These are phyloP conservation scores for Embidobia sp. DNA, from an alignment of 2,888 invertebrate species.

Conservation along the genomic window DNA sequence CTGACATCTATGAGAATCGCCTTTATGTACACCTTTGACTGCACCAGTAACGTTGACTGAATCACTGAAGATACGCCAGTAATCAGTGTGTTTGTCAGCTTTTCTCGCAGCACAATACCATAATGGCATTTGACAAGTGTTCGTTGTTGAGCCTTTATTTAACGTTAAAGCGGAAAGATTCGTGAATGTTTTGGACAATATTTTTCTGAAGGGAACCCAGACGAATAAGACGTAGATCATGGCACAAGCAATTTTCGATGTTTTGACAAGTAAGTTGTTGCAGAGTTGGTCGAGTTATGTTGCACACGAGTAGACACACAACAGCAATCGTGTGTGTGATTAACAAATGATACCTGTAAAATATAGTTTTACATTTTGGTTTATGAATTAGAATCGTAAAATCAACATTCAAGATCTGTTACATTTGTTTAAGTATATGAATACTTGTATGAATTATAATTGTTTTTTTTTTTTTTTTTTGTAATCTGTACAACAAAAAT, in stretches of 20 bases:
- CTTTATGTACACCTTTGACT: slow-evolving; percentile 4
- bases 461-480: too few relatives aligned
- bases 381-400: too few relatives aligned
- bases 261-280: slow-evolving; percentile 75
- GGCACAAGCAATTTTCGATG: slow-evolving; percentile 79
- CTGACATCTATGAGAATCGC: slow-evolving; percentile 4
- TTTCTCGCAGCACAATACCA: slow-evolving; percentile 62
- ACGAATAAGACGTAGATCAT: slow-evolving; percentile 65
- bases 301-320: too few relatives aligned
- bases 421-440: too few relatives aligned
- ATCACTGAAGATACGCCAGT: slow-evolving; percentile 1
- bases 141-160: slow-evolving; percentile 61
- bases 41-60: too few relatives aligned
- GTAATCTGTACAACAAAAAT: too few relatives aligned
- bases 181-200: slow-evolving; percentile 37
- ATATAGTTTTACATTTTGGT: too few relatives aligned
- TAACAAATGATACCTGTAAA: not conserved
- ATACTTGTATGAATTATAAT: too few relatives aligned
- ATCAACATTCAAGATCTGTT: too few relatives aligned
- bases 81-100: slow-evolving; percentile 23
- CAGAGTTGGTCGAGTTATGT: too few relatives aligned
- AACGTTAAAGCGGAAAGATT: slow-evolving; percentile 56
- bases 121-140: slow-evolving; percentile 69
- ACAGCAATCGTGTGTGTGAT: not conserved
- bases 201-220: not conserved